phyloP scores from a whole-genome alignment of 1,140 invertebrate species.

The Diorhabda carinulata region DNA sequence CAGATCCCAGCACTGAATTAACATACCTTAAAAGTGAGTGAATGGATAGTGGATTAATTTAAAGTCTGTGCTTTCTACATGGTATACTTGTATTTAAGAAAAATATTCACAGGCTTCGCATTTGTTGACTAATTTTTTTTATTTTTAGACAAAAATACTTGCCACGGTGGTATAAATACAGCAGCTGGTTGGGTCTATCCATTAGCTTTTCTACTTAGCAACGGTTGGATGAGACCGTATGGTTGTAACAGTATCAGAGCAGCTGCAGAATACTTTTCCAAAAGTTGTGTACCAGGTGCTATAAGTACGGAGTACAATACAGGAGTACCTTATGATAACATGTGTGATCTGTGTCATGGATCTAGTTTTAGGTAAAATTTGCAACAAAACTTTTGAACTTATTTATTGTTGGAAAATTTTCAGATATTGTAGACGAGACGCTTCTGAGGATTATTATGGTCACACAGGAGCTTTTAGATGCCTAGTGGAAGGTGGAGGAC shows the following conservation, averaged over 20 bases:
- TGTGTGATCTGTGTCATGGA: conserved; percentile 93
- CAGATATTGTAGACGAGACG: conserved; percentile 76
- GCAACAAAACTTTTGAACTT: neutral
- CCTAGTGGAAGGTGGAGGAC: conserved; percentile 89
- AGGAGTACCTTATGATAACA: conserved; percentile 77
- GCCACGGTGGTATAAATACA: conserved; percentile 86
- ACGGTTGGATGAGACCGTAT: conserved; percentile 87
- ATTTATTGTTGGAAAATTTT: conserved; percentile 31
- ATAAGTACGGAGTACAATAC: conserved; percentile 79
- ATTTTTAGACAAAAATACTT: conserved; percentile 70
- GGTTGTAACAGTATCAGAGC: conserved; percentile 86
- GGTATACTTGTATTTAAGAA: no score
- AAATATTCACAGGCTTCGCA: neutral
- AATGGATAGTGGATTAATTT: neutral
- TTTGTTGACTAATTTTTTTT: conserved; percentile 3
- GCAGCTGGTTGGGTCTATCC: conserved; percentile 96
- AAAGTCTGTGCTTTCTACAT: no score
- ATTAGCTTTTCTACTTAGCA: conserved; percentile 87
- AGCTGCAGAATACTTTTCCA: conserved; percentile 88
- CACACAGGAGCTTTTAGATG: conserved; percentile 88
- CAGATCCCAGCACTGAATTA: conserved; percentile 80
- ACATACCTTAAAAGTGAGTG: conserved; percentile 75
- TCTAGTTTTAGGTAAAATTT: conserved; percentile 67
- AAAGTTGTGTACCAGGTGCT: conserved; percentile 86
- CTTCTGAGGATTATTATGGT: conserved; percentile 85